Conservation (phyloP, 2,888 invertebrate genomes). For the Cerastis leucographa region DNA sequence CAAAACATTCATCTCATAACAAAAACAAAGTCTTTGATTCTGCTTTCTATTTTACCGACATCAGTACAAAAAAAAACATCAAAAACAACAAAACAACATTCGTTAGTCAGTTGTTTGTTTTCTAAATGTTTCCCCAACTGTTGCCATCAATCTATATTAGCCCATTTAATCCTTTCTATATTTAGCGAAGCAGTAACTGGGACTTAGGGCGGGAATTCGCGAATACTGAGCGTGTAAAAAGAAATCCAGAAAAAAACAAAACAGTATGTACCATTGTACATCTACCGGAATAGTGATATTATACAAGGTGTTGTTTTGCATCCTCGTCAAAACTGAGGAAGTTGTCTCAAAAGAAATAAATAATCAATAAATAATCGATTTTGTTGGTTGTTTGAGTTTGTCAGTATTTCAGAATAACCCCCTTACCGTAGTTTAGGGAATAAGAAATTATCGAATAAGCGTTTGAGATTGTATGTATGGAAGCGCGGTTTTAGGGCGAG, state of each 20-base stretch:
- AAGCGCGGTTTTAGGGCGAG: no score
- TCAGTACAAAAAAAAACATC: neutral
- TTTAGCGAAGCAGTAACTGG: constrained; percentile 19
- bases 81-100: constrained; percentile 10
- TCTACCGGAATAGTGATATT: no score
- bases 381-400: no score
- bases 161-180: constrained; percentile 38
- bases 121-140: constrained; percentile 28
- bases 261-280: neutral
- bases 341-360: no score
- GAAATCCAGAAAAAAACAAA: neutral
- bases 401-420: no score
- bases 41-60: constrained; percentile 2
- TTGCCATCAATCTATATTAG: constrained; percentile 46
- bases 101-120: constrained; percentile 25
- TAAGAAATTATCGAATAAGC: no score
- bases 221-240: neutral
- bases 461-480: no score
- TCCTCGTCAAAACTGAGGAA: no score
- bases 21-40: neutral
- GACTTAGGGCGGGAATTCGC: constrained; percentile 6
- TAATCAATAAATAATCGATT: no score
- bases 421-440: no score
- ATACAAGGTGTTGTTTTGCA: no score
- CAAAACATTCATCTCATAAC: neutral